Conservation (phyloP, 2,888 invertebrate species). For the Meiosimyza platycephala region DNA sequence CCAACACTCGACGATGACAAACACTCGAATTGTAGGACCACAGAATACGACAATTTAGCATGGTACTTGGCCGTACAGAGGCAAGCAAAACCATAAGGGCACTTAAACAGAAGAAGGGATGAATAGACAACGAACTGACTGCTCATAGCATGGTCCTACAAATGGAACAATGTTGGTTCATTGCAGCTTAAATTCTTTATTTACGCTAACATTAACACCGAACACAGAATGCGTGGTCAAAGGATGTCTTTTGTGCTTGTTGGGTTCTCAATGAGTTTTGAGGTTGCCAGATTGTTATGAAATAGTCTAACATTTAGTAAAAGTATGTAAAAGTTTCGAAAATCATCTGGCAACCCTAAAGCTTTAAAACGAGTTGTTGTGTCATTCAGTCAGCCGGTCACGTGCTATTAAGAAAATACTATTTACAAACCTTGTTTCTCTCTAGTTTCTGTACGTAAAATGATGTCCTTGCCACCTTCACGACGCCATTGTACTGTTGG, state of each 20-base stretch:
- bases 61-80: neutral
- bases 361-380: too few relatives aligned
- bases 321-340: too few relatives aligned
- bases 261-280: too few relatives aligned
- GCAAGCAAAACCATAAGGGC: neutral
- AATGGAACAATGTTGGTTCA: slow-evolving; percentile 1
- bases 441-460: slow-evolving; percentile 78
- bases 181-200: slow-evolving; percentile 20
- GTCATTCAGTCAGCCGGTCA: too few relatives aligned
- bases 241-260: neutral
- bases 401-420: too few relatives aligned
- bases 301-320: too few relatives aligned
- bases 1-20: slow-evolving; percentile 9
- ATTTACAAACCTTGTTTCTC: slow-evolving; percentile 76
- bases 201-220: slow-evolving; percentile 30
- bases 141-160: neutral
- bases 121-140: neutral
- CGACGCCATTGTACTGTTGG: slow-evolving; percentile 82
- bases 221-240: slow-evolving; percentile 1
- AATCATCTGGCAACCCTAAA: too few relatives aligned
- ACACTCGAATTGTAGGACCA: slow-evolving; percentile 10
- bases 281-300: too few relatives aligned
- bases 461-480: slow-evolving; percentile 81
- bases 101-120: slow-evolving; percentile 1
- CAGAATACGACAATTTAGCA: too few relatives aligned